Evolutionary conservation across 1,140 invertebrate species (phyloP).

Genomic region (Sitobion miscanthi): DNA sequence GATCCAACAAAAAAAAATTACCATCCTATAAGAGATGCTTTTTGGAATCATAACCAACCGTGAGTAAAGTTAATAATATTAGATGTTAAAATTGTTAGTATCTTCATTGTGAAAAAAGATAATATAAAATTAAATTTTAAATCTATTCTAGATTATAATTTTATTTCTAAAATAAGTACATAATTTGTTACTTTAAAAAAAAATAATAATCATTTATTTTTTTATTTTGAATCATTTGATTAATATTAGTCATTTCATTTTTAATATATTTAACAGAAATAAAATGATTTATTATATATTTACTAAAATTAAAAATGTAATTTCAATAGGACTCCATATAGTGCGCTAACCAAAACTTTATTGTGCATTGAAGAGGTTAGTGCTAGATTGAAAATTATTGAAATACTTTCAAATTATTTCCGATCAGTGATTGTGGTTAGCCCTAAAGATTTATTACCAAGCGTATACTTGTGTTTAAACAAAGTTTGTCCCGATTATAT

Average conservation of each 20-base stretch:
- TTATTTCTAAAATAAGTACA: not conserved
- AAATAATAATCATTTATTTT: no score
- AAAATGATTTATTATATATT: slow-evolving; percentile 23
- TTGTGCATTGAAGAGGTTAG: slow-evolving; percentile 90
- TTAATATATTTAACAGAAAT: not conserved
- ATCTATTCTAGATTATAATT: not conserved
- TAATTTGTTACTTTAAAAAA: no score
- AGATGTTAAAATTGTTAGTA: not conserved
- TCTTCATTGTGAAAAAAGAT: not conserved
- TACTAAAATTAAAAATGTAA: slow-evolving; percentile 54
- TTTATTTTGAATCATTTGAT: not conserved
- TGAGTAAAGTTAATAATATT: slow-evolving; percentile 62
- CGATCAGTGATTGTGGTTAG: slow-evolving; percentile 88
- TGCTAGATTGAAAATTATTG: slow-evolving; percentile 90
- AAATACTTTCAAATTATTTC: slow-evolving; percentile 93
- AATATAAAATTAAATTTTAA: not conserved
- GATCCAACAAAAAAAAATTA: slow-evolving; percentile 78
- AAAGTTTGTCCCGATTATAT: slow-evolving; percentile 94
- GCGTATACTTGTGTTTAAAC: slow-evolving; percentile 95
- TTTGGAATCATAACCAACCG: slow-evolving; percentile 80
- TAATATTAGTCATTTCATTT: not conserved
- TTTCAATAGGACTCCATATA: slow-evolving; percentile 82
- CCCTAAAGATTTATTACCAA: slow-evolving; percentile 86
- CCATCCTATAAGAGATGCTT: slow-evolving; percentile 89
- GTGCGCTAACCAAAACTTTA: slow-evolving; percentile 89